Percentiles rank a stretch among this genome's conserved stretches.
These are phyloP conservation scores for Ips nitidus DNA, from an alignment of 1,140 invertebrate species.

Conservation along the genomic window DNA sequence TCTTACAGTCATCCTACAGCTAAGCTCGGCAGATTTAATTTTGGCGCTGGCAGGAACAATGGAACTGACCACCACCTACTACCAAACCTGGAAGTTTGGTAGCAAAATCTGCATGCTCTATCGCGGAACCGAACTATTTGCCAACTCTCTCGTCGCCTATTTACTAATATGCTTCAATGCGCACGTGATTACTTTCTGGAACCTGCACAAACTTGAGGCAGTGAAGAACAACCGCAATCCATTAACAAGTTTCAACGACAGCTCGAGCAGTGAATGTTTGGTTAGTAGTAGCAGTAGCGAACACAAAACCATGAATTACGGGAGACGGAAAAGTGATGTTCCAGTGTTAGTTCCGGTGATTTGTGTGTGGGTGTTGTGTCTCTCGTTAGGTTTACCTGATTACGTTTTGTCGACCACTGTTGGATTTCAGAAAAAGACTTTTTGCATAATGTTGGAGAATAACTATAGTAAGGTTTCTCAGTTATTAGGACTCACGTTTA, in stretches of 20 bases:
- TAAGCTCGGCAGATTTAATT: constrained; percentile 55
- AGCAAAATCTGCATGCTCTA: constrained; percentile 53
- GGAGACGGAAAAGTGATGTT: constrained; percentile 50
- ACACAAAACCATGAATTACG: constrained; percentile 55
- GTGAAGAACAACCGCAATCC: constrained; percentile 50
- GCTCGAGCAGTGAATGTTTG: constrained; percentile 55
- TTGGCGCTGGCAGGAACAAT: constrained; percentile 52
- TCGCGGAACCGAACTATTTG: constrained; percentile 56
- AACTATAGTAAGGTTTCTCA: constrained; percentile 43
- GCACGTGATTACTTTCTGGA: constrained; percentile 58
- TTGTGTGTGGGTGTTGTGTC: constrained; percentile 58
- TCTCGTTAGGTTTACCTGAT: constrained; percentile 59
- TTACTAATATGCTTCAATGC: constrained; percentile 56
- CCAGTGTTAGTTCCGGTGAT: constrained; percentile 55
- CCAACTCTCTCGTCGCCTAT: constrained; percentile 57
- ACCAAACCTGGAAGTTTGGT: constrained; percentile 56
- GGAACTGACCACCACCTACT: constrained; percentile 56
- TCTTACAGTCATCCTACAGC: constrained; percentile 55
- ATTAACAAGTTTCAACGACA: constrained; percentile 51
- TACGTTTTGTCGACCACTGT: constrained; percentile 49
- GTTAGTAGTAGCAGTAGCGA: constrained; percentile 50
- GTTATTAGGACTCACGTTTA: constrained; percentile 44
- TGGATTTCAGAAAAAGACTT: constrained; percentile 40
- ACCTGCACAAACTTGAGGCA: constrained; percentile 49
- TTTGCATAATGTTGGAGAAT: constrained; percentile 45